phyloP scores from a whole-genome alignment of 2,888 invertebrate species.

The Cactoblastis cactorum region DNA sequence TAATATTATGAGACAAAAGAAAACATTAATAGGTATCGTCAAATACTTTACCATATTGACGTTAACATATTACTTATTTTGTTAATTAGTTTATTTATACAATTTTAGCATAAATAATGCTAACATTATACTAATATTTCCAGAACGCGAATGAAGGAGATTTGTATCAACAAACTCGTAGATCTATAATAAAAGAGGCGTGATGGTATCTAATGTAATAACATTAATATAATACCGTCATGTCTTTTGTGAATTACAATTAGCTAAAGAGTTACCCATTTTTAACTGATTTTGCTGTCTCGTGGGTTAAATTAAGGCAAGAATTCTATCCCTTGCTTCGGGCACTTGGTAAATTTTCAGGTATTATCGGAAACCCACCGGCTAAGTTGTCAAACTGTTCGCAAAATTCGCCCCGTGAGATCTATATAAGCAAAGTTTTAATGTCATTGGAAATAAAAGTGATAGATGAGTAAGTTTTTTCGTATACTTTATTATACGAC shows the following conservation, averaged over 20 bases:
- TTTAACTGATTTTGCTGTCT: not conserved
- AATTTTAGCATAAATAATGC: too few relatives aligned
- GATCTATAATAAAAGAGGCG: too few relatives aligned
- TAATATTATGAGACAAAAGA: too few relatives aligned
- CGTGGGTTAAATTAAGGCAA: constrained; percentile 1
- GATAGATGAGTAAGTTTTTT: too few relatives aligned
- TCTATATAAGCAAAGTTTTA: constrained; percentile 2
- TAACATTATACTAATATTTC: too few relatives aligned
- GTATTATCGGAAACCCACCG: constrained; percentile 7
- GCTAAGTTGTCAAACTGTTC: not conserved
- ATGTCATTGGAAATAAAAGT: constrained; percentile 1
- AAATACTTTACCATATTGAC: too few relatives aligned
- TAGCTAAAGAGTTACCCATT: not conserved
- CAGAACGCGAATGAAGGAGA: too few relatives aligned
- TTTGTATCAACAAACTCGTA: too few relatives aligned
- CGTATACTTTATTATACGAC: not conserved
- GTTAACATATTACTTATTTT: too few relatives aligned
- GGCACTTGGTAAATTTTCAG: constrained; percentile 5
- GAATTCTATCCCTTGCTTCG: constrained; percentile 6
- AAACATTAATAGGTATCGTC: too few relatives aligned
- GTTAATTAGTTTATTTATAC: too few relatives aligned
- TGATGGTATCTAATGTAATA: not conserved
- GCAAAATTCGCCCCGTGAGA: constrained; percentile 8
- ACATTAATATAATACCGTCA: too few relatives aligned
- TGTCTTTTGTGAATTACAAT: not conserved